phyloP scores from a whole-genome alignment of 2,113 vertebrate genomes.

The Puffinus mauretanicus region DNA sequence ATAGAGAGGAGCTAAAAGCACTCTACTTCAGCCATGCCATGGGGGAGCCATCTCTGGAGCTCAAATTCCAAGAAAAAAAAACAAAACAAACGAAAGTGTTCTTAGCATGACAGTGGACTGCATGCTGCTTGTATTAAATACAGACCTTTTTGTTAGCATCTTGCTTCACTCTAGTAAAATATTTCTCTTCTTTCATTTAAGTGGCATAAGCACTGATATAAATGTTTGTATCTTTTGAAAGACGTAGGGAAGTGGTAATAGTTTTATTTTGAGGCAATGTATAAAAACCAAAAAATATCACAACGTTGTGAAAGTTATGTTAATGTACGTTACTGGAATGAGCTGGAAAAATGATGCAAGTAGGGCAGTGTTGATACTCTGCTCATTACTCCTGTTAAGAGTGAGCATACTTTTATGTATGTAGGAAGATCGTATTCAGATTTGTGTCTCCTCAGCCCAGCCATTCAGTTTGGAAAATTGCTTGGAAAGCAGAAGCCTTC shows the following conservation, averaged over 20 bases:
- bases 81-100: not conserved
- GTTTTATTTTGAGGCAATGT: not conserved
- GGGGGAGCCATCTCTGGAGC: not conserved
- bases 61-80: not conserved
- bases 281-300: not conserved
- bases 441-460: not conserved
- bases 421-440: not conserved
- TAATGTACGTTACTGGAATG: not conserved
- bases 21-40: not conserved
- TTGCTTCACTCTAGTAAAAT: not conserved
- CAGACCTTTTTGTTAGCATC: not conserved
- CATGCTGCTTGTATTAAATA: not conserved
- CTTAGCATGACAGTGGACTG: not conserved
- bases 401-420: not conserved
- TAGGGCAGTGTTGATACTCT: not conserved
- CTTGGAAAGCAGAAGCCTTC: not conserved
- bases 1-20: not conserved
- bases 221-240: not conserved
- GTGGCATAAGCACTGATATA: not conserved
- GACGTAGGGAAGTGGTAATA: not conserved
- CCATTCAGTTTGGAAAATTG: not conserved
- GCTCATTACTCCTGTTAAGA: not conserved
- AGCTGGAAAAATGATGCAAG: not conserved
- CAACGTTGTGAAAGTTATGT: fast-evolving
- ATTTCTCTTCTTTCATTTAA: not conserved